A percentile compares a stretch with the other conserved stretches of the same genome.
Evolutionary conservation across 2,888 invertebrate genomes (phyloP).

Genomic region (Spodoptera littoralis): DNA sequence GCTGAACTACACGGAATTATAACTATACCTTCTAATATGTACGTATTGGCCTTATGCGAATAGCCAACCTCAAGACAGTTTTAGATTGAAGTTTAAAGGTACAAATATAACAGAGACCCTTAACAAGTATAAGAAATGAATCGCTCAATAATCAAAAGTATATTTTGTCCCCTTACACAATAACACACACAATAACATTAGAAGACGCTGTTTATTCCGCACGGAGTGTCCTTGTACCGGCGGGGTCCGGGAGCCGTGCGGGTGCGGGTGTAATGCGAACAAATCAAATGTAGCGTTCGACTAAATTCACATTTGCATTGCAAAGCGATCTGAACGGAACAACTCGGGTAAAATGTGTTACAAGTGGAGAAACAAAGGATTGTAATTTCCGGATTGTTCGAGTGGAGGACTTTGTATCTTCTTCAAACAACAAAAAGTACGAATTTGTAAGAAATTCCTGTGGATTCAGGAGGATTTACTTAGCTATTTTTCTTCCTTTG

Average conservation of each 20-base stretch:
- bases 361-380: constrained; percentile 44
- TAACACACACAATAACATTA: constrained; percentile 45
- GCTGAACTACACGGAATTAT: constrained; percentile 9
- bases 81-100: no score
- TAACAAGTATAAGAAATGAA: neutral
- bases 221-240: constrained; percentile 47
- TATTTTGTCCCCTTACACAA: constrained; percentile 5
- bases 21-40: constrained; percentile 2
- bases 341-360: constrained; percentile 43
- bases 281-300: constrained; percentile 50
- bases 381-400: constrained; percentile 30
- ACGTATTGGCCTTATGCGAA: neutral
- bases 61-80: neutral
- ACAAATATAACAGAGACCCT: no score
- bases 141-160: constrained; percentile 11
- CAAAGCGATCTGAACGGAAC: constrained; percentile 36
- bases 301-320: constrained; percentile 52
- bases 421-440: constrained; percentile 22
- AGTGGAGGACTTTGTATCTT: constrained; percentile 14
- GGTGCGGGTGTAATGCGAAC: constrained; percentile 31
- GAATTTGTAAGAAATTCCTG: neutral
- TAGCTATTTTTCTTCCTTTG: neutral
- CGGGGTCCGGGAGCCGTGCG: constrained; percentile 11
- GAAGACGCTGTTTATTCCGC: constrained; percentile 25
- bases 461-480: constrained; percentile 9